Conservation (phyloP, 2,113 vertebrate species). For the Dicerorhinus sumatrensis region DNA sequence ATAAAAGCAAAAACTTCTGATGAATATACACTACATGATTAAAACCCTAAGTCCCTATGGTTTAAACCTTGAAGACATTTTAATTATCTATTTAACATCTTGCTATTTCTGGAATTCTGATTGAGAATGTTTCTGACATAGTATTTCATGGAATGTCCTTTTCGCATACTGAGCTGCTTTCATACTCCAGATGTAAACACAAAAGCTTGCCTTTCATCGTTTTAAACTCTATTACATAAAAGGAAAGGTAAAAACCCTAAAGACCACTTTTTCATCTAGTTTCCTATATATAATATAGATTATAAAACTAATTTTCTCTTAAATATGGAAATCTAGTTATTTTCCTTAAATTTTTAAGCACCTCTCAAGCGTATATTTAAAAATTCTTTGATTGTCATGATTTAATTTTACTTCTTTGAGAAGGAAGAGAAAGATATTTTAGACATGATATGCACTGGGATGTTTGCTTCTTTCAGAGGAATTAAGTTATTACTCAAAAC, state of each 20-base stretch:
- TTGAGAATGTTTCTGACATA: conserved; percentile 86
- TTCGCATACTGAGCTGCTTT: conserved; percentile 84
- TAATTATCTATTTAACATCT: conserved; percentile 89
- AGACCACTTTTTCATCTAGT: conserved; percentile 75
- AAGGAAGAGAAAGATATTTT: neutral
- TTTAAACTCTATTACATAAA: conserved; percentile 84
- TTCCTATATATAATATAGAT: conserved; percentile 62
- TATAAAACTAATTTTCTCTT: conserved; percentile 64
- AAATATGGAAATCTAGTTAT: neutral
- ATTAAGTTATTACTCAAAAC: neutral
- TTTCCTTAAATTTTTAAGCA: neutral
- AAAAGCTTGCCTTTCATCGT: conserved; percentile 87
- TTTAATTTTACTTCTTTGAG: conserved; percentile 28
- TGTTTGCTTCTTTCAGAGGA: neutral
- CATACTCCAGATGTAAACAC: conserved; percentile 88
- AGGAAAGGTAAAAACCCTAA: conserved; percentile 78
- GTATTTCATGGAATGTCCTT: conserved; percentile 86
- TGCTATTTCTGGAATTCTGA: conserved; percentile 88
- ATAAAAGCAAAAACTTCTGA: conserved; percentile 87
- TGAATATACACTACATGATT: conserved; percentile 87
- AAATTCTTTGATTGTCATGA: neutral
- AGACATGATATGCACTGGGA: neutral
- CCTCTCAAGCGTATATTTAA: conserved; percentile 18
- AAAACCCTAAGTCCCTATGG: conserved; percentile 86
- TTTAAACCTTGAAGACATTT: conserved; percentile 88